phyloP scores from a whole-genome alignment of 2,888 invertebrate species.

The Agrochola macilenta region DNA sequence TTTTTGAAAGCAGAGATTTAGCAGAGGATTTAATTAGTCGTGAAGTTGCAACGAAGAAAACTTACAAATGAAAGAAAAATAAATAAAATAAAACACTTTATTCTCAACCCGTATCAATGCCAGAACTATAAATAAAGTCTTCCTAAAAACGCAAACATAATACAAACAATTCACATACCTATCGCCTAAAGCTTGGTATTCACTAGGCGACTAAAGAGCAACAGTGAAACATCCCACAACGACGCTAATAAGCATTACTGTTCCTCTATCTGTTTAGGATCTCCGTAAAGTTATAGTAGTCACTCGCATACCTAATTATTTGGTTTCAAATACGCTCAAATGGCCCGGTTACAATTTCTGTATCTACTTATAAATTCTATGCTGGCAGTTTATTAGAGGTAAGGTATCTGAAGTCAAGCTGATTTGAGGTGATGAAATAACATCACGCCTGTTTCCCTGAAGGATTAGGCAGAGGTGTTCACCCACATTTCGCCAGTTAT shows the following conservation, averaged over 20 bases:
- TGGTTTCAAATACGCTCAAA: not conserved
- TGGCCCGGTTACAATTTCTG: not conserved
- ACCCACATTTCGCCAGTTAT: no score
- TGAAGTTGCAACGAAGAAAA: not conserved
- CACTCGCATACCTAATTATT: not conserved
- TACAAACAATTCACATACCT: slow-evolving; percentile 25
- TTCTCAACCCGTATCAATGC: slow-evolving; percentile 28
- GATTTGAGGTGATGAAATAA: not conserved
- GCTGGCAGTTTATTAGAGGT: not conserved
- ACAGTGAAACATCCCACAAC: not conserved
- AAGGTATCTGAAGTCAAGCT: not conserved
- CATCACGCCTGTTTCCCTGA: no score
- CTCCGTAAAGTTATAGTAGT: no score
- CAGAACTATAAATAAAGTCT: slow-evolving; percentile 37
- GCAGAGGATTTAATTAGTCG: not conserved
- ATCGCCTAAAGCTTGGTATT: slow-evolving; percentile 4
- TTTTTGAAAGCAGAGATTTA: not conserved
- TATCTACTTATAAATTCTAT: not conserved
- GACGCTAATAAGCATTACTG: not conserved
- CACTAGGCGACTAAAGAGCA: not conserved
- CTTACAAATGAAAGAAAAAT: slow-evolving; percentile 16
- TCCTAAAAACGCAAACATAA: slow-evolving; percentile 25
- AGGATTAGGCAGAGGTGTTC: not conserved
- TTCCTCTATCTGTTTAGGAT: not conserved
- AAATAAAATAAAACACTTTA: slow-evolving; percentile 24